phyloP scores from a whole-genome alignment of 2,797 vertebrate genomes.

The Lagocephalus sceleratus region DNA sequence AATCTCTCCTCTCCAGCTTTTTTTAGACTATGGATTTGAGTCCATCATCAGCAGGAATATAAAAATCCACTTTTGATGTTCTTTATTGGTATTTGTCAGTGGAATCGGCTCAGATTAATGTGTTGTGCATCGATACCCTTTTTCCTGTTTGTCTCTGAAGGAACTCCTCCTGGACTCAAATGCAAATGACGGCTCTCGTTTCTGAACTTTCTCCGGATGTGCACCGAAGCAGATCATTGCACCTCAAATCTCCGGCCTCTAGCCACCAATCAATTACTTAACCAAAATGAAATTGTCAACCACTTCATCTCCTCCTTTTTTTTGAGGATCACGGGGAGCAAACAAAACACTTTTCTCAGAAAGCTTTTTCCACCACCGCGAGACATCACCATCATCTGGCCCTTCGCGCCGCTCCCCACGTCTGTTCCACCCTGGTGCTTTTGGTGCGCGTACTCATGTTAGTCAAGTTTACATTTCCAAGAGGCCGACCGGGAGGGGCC shows the following conservation, averaged over 20 bases:
- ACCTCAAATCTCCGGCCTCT: constrained; percentile 52
- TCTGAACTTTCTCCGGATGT: constrained; percentile 66
- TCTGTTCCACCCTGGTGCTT: background rate
- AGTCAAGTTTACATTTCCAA: constrained; percentile 26
- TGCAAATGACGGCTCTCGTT: constrained; percentile 64
- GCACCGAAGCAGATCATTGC: constrained; percentile 66
- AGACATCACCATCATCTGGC: constrained; percentile 25
- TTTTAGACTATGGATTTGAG: background rate
- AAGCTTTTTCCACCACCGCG: constrained; percentile 15
- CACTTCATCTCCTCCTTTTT: constrained; percentile 30
- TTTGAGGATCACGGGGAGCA: too few species aligned
- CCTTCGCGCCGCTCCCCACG: too few species aligned
- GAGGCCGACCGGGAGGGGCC: constrained; percentile 35
- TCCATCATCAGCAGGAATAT: background rate
- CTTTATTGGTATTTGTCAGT: constrained; percentile 49
- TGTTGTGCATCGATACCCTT: constrained; percentile 47
- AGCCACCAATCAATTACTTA: constrained; percentile 55
- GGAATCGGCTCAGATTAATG: constrained; percentile 15
- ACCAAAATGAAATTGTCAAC: constrained; percentile 60
- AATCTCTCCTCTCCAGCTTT: background rate
- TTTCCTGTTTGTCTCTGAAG: constrained; percentile 51
- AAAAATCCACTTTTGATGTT: constrained; percentile 15
- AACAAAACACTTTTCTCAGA: constrained; percentile 12
- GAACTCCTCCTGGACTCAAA: constrained; percentile 38
- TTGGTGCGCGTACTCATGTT: constrained; percentile 11